Base-by-base conservation (phyloP, 2,888 invertebrate genomes). In the Xanthia icteritia region DNA sequence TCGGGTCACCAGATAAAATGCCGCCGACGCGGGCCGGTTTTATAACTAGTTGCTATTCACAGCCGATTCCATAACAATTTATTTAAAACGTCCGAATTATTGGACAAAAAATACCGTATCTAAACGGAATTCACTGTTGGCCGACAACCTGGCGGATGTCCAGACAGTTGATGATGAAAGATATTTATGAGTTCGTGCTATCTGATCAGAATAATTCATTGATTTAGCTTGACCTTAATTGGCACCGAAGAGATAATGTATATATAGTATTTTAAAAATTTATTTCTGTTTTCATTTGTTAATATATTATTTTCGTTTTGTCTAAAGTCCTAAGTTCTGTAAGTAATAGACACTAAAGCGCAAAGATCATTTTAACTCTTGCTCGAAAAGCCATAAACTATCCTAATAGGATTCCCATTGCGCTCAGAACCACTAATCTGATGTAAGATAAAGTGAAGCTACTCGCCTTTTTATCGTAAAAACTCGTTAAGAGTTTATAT, bases 401-500 rank as follows among this genome's bases (percentile, higher is more conserved):
- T 73, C 54, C 13, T 86, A 83, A 79, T 77, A 73, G 74, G 70
- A 48, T 65, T 67, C 64, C 56, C 63, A 74, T 74, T 75, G 77
- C 73, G 31, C 66, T 78, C 72, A 58, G 71, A 60, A 69, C 56
- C 61, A 84, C 82, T 78, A 72, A 78, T 88, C 78, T 79, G 76
- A 77, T 73, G 74, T 75, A 60, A 74, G 76, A 79, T 87, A 82
- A 83, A 76, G 81, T 76, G 75, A 77, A 83, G 75, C 69, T 74
- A 75, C 78, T 82, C 67, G 68, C 63, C 51, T 79, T 83, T 83
- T 88, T 89, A 78, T 78, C 76, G 80, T 82, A 82, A 78, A 77
- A 89, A 90, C 90, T 90, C 80, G 91, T 90, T 91, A 88, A 85
- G 88, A 88, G 90, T 89, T 91, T 94, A 93, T 93, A 92, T 94